Base-by-base conservation (phyloP, 2,888 invertebrate genomes). In the Tortrix viridana region DNA sequence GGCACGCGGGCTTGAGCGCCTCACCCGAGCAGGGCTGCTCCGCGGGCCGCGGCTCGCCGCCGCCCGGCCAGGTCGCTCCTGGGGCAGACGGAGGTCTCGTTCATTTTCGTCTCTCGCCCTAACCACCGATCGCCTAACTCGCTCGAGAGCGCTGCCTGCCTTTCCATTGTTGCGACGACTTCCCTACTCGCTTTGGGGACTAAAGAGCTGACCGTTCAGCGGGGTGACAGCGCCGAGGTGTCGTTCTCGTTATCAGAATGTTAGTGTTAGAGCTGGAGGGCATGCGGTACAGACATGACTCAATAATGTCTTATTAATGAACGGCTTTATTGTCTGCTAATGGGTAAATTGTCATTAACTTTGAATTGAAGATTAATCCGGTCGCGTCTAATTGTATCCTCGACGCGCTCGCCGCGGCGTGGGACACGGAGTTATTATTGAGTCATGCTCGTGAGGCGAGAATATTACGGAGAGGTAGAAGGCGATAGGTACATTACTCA, bases 1-100 rank as follows among this genome's bases (percentile, higher is more conserved):
- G 94, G 82, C 94, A 94, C 82, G 94, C 93, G 75, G 94, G 94
- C 86, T 93, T 93, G 73, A 77, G 76, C 73, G 75, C 72, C 82
- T 89, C 89, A 80, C 85, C 86, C 84, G 71, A 76, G 76, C 69
- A 66, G 67, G 63, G 74, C 73, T 73, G 79, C 70, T 76, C 77
- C 65, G 67, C 26, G 18, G 26, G 68, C 82, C 69, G 61, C 69
- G 65, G 63, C 66, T 71, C 76, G 73, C 74, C 82, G 76, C 80
- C 85, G 80, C 80, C 80, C 77, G 84, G 80, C 85, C 89, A 87
- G 81, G 83, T 78, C 79, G 86, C 88, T 87, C 89, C 88, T 89
- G 90, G 85, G 86, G 91, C 90, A 90, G 88, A 88, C 86, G 87
- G 84, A 88, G 79, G 79, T 79, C 86, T 76, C 86, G 83, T 83